Conservation (phyloP, 2,888 invertebrate genomes). For the Limenitis camilla region DNA sequence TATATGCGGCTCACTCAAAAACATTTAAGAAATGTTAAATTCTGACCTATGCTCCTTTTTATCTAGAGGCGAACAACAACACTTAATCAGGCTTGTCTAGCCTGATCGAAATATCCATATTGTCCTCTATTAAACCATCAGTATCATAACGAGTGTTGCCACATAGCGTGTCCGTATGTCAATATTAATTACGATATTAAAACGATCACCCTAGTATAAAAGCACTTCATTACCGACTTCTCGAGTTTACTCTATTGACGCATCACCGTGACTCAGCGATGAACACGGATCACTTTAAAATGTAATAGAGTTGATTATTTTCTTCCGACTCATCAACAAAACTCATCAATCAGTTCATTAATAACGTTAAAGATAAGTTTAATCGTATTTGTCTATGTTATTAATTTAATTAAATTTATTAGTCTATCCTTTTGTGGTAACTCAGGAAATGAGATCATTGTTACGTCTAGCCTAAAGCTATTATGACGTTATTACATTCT, state of each 20-base stretch:
- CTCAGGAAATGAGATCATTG: no score
- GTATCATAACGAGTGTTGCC: constrained; percentile 12
- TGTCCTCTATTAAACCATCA: neutral
- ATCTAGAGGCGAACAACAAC: no score
- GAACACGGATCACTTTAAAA: constrained; percentile 18
- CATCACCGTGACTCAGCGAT: constrained; percentile 27
- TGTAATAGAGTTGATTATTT: constrained; percentile 25
- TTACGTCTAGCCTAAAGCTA: no score
- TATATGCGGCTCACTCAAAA: no score
- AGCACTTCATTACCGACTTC: constrained; percentile 29
- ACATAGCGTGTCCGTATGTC: constrained; percentile 24
- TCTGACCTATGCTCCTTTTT: no score
- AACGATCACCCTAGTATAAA: constrained; percentile 29
- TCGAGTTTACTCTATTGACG: constrained; percentile 18
- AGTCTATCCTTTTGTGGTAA: no score
- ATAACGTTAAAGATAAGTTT: constrained; percentile 18
- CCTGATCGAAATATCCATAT: no score
- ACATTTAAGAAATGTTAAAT: no score
- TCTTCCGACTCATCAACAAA: constrained; percentile 25
- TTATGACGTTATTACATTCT: no score
- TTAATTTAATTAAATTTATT: neutral
- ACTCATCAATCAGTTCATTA: constrained; percentile 20
- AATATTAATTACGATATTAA: constrained; percentile 31
- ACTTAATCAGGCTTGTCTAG: no score
- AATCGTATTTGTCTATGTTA: constrained; percentile 9